Conservation (phyloP, 2,888 invertebrate genomes). For the Cerastis leucographa region DNA sequence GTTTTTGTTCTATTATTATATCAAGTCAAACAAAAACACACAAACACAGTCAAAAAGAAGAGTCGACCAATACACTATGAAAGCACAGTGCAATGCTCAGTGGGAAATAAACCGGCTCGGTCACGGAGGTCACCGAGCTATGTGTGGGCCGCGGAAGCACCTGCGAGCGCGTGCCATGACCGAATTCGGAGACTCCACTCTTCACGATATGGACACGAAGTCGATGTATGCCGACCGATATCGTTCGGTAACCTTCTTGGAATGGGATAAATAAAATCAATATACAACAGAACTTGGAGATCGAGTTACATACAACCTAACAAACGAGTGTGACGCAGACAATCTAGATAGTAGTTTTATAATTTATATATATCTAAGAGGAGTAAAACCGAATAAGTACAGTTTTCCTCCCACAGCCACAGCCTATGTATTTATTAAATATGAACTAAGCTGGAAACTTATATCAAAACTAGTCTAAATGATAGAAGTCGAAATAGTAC, state of each 20-base stretch:
- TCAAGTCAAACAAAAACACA: constrained; percentile 13
- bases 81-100: constrained; percentile 45
- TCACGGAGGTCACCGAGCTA: constrained; percentile 71
- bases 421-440: neutral
- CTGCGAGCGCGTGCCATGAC: constrained; percentile 76
- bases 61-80: constrained; percentile 35
- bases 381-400: constrained; percentile 2
- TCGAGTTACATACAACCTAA: constrained; percentile 12
- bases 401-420: constrained; percentile 7
- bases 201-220: constrained; percentile 30
- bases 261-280: constrained; percentile 45
- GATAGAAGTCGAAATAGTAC: constrained; percentile 38
- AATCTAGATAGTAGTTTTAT: neutral
- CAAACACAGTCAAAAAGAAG: too few species aligned
- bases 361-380: too few species aligned
- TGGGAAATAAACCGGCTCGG: constrained; percentile 65
- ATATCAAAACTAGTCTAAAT: constrained; percentile 34
- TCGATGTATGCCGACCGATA: constrained; percentile 31
- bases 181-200: constrained; percentile 59
- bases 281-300: constrained; percentile 23
- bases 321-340: constrained; percentile 13
- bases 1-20: constrained; percentile 23
- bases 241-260: constrained; percentile 47
- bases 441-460: neutral
- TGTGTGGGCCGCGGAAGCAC: constrained; percentile 79